A percentile compares a stretch with the other conserved stretches of the same genome.
phyloP scores from a whole-genome alignment of 2,797 vertebrate species.

The Labeo calbasu region DNA sequence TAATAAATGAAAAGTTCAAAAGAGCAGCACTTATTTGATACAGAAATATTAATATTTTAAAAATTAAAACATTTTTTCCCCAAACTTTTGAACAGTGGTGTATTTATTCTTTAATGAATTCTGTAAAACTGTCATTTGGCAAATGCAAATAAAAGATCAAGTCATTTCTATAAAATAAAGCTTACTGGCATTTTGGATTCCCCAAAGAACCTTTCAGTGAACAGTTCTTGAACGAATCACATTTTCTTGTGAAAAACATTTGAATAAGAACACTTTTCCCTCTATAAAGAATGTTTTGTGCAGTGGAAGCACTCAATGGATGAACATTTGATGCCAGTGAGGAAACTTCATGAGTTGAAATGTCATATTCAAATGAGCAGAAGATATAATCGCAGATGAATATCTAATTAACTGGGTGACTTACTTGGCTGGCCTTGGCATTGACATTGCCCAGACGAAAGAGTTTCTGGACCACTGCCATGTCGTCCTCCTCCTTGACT shows the following conservation, averaged over 20 bases:
- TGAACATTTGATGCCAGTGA: neutral
- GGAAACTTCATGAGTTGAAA: neutral
- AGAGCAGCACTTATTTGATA: neutral
- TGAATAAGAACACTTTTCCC: neutral
- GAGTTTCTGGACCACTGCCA: slow-evolving; percentile 88
- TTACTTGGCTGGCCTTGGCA: slow-evolving; percentile 91
- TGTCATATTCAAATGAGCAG: neutral
- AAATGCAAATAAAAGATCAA: neutral
- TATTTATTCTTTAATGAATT: neutral
- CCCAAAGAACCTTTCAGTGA: neutral
- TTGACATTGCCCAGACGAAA: slow-evolving; percentile 90
- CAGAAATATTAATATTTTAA: neutral
- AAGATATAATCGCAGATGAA: slow-evolving; percentile 5
- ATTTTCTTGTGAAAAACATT: neutral
- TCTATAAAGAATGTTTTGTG: neutral
- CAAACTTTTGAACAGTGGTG: neutral
- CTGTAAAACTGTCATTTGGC: neutral
- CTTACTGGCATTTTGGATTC: neutral
- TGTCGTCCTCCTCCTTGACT: slow-evolving; percentile 84
- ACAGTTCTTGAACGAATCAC: neutral
- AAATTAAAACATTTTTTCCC: too few species aligned
- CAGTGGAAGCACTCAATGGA: neutral
- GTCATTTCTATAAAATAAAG: too few species aligned
- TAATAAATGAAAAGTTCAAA: neutral
- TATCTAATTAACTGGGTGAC: slow-evolving; percentile 41